phyloP scores from a whole-genome alignment of 2,888 invertebrate genomes.

The Andrena praecox region DNA sequence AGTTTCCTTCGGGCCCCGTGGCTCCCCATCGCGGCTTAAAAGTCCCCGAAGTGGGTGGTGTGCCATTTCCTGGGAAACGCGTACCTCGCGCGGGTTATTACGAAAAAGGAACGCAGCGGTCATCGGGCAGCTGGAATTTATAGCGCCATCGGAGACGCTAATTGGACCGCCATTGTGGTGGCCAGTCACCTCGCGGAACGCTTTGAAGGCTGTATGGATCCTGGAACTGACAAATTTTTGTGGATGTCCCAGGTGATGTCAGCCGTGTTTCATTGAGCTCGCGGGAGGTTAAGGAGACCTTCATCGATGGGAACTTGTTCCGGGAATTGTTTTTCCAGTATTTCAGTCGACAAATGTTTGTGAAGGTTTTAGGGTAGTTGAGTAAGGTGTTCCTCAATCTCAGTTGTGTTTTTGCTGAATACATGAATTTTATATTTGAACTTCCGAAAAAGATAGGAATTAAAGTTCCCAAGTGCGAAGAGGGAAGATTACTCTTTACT shows the following conservation, averaged over 20 bases:
- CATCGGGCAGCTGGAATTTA: constrained; percentile 46
- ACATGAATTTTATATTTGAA: too few species aligned
- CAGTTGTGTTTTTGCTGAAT: too few species aligned
- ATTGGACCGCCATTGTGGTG: constrained; percentile 38
- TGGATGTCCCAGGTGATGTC: background rate
- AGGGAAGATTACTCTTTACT: too few species aligned
- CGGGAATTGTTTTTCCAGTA: too few species aligned
- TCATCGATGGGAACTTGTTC: too few species aligned
- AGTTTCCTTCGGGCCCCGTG: constrained; percentile 26
- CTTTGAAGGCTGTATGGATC: background rate
- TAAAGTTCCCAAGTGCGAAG: too few species aligned
- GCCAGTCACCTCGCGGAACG: background rate
- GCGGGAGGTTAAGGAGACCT: too few species aligned
- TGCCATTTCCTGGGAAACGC: constrained; percentile 19
- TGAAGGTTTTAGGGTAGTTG: background rate
- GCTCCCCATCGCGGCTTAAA: constrained; percentile 1
- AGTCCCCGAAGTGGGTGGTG: constrained; percentile 42
- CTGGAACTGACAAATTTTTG: background rate
- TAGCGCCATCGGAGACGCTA: constrained; percentile 28
- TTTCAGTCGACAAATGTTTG: constrained; percentile 25
- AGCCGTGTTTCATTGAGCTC: too few species aligned
- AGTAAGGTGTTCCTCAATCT: too few species aligned
- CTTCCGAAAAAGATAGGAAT: too few species aligned
- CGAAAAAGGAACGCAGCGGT: constrained; percentile 8
- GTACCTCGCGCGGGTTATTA: constrained; percentile 19